Evolutionary conservation across 1,140 invertebrate genomes (phyloP), one percentile per base, ranked within the genome.

Genomic region (Physella acuta): DNA sequence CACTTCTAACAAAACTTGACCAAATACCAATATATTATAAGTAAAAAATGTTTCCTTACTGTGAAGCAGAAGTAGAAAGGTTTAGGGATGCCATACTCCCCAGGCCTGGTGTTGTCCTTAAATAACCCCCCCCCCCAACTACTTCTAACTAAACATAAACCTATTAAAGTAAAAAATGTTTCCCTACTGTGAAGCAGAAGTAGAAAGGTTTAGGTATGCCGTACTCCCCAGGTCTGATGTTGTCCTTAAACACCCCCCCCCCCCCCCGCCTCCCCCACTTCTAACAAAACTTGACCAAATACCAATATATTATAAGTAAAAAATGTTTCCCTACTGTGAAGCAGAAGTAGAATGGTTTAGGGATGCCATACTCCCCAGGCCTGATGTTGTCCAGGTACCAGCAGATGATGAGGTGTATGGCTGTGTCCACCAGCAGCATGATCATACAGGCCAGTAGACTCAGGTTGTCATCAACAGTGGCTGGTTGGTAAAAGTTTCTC

Each of bases 341-440:
- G 1, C 80, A 82, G 74, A 87, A 88, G 72, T 87, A 87, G 73
- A 80, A 87, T n/a, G 83, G 84, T 65, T 84, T 77, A 0, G 88
- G 82, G 1, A 89, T 82, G 36, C 88, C 88, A 76, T 83, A 81
- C 60, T 83, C 81, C 76, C 89, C 90, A 52, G 90, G 90, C 73
- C 83, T 86, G 34, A 90, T 85, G 44, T 86, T 87, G 78, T 90
- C 89, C 51, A 90, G 85, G 76, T 91, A 91, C 87, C 87, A 89
- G 1, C 88, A 85, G 17, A 90, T 73, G 3, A 80, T 17, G n/a
- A 82, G 70, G 73, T 86, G 85, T 2, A 88, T 68, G 1, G 86
- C 16, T 51, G 82, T 78, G 78, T 90, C 89, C 16, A 88, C 44
- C 1, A 88, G 58, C 28, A 90, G 75, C 87, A 89, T 88, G 4